Evolutionary conservation across 2,888 invertebrate genomes (phyloP), one percentile per base, ranked within the genome.

Genomic region (Aleiodes leptofemur): DNA sequence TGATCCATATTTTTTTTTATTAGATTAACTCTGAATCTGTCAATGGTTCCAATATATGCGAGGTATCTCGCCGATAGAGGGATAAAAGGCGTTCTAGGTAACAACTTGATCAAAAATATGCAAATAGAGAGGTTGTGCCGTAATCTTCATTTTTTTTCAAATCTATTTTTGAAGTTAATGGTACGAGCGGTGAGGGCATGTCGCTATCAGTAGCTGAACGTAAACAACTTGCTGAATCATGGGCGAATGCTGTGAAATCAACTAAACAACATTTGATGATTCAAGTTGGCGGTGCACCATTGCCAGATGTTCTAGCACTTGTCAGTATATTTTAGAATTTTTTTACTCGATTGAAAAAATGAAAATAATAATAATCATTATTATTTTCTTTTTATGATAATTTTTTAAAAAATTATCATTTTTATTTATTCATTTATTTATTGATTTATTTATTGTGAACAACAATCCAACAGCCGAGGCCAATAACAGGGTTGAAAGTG

Each of bases 161-260:
- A 51, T 16, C 13, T 34, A 13, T 43, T 56, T 43, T 11, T 11
- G 1, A 83, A 96, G 96, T 96, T 6, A 95, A 95, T 88, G 96
- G 96, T 11, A 95, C 96, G 0, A 93, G 93, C 34, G 96, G 96
- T 0, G 96, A 96, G 89, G 95, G 95, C 0, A 92, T 93, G 82
- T 93, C 92, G 0, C 88, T 96, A 87, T 93, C 91, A 56, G 88
- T 94, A 0, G 86, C 87, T 0, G 96, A 96, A 87, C 91, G 96
- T 66, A 95, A 95, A 88, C 81, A 85, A 4, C 87, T 94, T 3
- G 90, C 94, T 0, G 93, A 94, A 85, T 91, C 92, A 51, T 95
- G 95, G 95, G 86, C 91, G 13, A 86, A 88, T 23, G 92, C 90
- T 11, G 93, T 92, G 0, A 91, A 90, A 79, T 87, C 89, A n/a